Base-by-base conservation (phyloP, 2,797 vertebrate genomes). In the Discoglossus pictus region DNA sequence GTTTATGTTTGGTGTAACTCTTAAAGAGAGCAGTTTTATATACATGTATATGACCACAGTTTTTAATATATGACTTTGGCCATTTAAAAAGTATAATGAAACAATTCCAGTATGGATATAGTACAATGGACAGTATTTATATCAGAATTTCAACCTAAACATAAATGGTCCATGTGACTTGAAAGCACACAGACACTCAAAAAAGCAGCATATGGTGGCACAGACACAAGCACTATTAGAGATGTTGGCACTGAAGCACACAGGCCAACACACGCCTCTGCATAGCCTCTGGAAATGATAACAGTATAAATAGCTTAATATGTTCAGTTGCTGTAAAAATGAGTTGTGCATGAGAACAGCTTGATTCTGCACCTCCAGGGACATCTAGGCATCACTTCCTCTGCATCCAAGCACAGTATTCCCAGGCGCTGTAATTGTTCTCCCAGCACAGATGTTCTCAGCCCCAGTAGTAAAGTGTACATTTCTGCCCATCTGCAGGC, bases 381-480 rank as follows among this genome's bases (percentile, higher is more conserved):
- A 73, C 36, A 27, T 40, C 1, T 34, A 48, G 39, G 27, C 40
- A 48, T 23, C 24, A 20, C 50, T 70, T 55, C 67, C 67, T 63
- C 42, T 38, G 24, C 21, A 9, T 46, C 43, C 40, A 47, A 0
- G 0, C 58, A 74, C 61, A 31, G 59, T 21, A 34, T 60, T 60
- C 61, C 44, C 52, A 63, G 51, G 21, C 47, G 48, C 31, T 39
- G 34, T 42, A 25, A 20, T 18, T 20, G 27, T 8, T 20, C 12
- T 42, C 48, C 66, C 27, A 27, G 17, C 42, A 60, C 55, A 53
- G 44, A 73, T 53, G 50, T 61, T 61, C 63, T 25, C 54, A 54
- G 13, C 38, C 13, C 5, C 18, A 27, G 12, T n/a, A 6, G 48
- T 16, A 12, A 34, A 12, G 23, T 24, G n/a, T 20, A 27, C 6